phyloP scores from a whole-genome alignment of 2,888 invertebrate genomes.

The Fragum whitleyi region DNA sequence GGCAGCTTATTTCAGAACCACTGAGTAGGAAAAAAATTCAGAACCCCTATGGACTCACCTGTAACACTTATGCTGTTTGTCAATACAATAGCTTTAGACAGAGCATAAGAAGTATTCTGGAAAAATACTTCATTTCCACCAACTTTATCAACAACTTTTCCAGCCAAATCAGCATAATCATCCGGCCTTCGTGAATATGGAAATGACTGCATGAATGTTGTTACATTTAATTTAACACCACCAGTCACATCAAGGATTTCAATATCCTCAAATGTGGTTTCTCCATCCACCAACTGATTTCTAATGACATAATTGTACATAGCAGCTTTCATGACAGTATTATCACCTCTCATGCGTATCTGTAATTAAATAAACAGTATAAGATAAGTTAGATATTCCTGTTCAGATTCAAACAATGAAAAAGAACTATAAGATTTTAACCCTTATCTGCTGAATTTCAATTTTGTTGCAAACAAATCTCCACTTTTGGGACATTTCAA shows the following conservation, averaged over 20 bases:
- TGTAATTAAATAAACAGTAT: slow-evolving; percentile 21
- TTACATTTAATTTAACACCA: slow-evolving; percentile 59
- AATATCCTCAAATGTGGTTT: slow-evolving; percentile 55
- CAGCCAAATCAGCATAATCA: slow-evolving; percentile 52
- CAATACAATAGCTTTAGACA: slow-evolving; percentile 41
- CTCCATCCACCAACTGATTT: slow-evolving; percentile 57
- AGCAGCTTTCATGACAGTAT: slow-evolving; percentile 44
- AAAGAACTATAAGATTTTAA: too few species aligned
- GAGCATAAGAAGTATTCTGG: slow-evolving; percentile 47
- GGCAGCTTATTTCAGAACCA: too few species aligned
- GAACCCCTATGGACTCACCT: slow-evolving; percentile 47
- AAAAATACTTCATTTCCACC: slow-evolving; percentile 28
- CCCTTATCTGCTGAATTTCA: too few species aligned
- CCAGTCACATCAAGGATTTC: slow-evolving; percentile 61
- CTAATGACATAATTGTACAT: slow-evolving; percentile 55
- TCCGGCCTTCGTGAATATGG: slow-evolving; percentile 67
- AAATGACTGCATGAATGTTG: slow-evolving; percentile 62
- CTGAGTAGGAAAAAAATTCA: too few species aligned
- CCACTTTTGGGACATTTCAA: too few species aligned
- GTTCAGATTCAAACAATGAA: too few species aligned
- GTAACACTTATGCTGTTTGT: slow-evolving; percentile 55
- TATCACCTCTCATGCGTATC: slow-evolving; percentile 62
- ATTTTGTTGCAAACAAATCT: too few species aligned
- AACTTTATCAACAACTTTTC: slow-evolving; percentile 30
- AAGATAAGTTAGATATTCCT: too few species aligned